These are phyloP conservation scores for Acromyrmex heyeri DNA, from an alignment of 1,140 invertebrate genomes.

Conservation along the genomic window DNA sequence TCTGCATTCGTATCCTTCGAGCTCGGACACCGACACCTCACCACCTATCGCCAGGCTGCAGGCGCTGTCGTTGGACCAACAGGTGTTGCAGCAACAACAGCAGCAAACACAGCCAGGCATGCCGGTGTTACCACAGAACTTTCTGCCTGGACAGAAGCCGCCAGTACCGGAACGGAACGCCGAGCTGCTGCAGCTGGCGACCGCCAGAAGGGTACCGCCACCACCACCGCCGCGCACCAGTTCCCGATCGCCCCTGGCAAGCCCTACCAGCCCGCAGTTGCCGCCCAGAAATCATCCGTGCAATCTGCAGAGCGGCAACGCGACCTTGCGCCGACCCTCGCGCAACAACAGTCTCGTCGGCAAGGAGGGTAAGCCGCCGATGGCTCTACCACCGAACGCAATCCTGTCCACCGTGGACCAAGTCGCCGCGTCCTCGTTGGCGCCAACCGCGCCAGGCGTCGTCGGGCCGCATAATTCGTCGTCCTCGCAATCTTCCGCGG, in stretches of 20 bases:
- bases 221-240: constrained; percentile 94
- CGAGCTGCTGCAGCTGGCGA: constrained; percentile 89
- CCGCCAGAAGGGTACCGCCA: constrained; percentile 92
- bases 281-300: constrained; percentile 85
- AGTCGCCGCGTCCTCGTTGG: constrained; percentile 85
- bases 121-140: constrained; percentile 82
- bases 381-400: constrained; percentile 86
- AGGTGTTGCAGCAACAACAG: constrained; percentile 75
- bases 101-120: constrained; percentile 64
- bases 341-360: constrained; percentile 69
- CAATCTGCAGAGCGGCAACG: constrained; percentile 71
- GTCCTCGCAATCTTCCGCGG: constrained; percentile 90
- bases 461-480: constrained; percentile 89
- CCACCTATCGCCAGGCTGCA: constrained; percentile 88
- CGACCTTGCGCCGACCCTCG: constrained; percentile 75
- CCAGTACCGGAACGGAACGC: constrained; percentile 93
- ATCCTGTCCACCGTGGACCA: constrained; percentile 82
- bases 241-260: constrained; percentile 93
- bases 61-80: constrained; percentile 75
- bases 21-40: constrained; percentile 91
- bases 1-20: constrained; percentile 92
- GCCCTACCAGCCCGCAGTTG: constrained; percentile 90
- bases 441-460: constrained; percentile 83
- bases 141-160: constrained; percentile 88
- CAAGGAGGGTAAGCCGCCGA: constrained; percentile 79